These are phyloP conservation scores for Pungitius pungitius DNA, from an alignment of 2,113 vertebrate genomes.

Conservation along the genomic window DNA sequence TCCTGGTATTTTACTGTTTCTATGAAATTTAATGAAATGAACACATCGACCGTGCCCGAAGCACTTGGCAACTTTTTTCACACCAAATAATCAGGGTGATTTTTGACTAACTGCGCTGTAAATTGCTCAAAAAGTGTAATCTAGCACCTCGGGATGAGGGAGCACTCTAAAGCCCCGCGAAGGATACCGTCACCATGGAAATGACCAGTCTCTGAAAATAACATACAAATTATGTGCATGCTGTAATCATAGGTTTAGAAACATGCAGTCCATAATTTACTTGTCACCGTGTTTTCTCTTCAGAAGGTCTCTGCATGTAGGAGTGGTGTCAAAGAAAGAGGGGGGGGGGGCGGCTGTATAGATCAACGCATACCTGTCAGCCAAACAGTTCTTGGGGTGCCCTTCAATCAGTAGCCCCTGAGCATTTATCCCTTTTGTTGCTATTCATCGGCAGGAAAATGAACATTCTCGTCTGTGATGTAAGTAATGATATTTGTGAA, in stretches of 20 bases:
- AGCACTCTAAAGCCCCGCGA: slow-evolving; percentile 39
- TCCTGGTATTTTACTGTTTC: background rate
- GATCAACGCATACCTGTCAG: background rate
- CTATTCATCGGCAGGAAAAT: background rate
- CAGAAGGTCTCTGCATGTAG: background rate
- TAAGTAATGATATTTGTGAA: slow-evolving; percentile 10
- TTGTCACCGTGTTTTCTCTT: slow-evolving; percentile 16
- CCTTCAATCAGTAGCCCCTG: background rate
- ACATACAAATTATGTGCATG: slow-evolving; percentile 35
- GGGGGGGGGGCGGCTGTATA: background rate
- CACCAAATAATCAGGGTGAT: background rate
- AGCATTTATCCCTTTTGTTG: too few relatives aligned
- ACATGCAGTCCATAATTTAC: slow-evolving; percentile 39
- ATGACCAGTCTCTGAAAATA: slow-evolving; percentile 56
- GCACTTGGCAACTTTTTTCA: background rate
- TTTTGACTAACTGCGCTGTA: background rate
- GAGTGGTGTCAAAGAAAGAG: slow-evolving; percentile 9
- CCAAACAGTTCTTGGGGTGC: background rate
- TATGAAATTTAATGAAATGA: background rate
- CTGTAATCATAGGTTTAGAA: slow-evolving; percentile 50
- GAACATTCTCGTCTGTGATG: background rate
- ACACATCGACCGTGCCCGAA: background rate
- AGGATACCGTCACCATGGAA: slow-evolving; percentile 66
- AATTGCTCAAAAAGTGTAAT: slow-evolving; percentile 41
- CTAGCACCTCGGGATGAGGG: slow-evolving; percentile 33